phyloP scores from a whole-genome alignment of 2,797 vertebrate species.

The Enteromius fasciolatus region DNA sequence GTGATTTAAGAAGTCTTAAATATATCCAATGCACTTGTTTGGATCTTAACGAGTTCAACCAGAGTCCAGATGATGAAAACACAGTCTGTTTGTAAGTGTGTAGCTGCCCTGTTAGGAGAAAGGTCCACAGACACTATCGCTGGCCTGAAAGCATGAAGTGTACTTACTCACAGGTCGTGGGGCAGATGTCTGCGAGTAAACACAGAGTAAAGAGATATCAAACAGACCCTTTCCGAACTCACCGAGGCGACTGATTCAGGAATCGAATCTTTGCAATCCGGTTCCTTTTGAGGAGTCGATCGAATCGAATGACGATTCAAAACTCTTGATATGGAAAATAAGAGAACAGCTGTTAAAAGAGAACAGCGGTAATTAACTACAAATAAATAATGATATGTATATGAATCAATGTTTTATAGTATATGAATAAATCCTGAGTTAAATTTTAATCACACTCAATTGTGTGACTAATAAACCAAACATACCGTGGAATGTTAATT shows the following conservation, averaged over 20 bases:
- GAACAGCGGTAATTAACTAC: background rate
- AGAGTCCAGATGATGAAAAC: background rate
- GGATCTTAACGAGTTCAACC: background rate
- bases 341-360: background rate
- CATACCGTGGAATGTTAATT: background rate
- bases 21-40: background rate
- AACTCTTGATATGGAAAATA: background rate
- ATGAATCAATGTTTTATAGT: background rate
- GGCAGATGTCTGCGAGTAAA: background rate
- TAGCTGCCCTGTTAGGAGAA: background rate
- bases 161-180: background rate
- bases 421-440: background rate
- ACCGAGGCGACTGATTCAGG: too few relatives aligned
- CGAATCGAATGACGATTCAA: background rate
- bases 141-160: too few relatives aligned
- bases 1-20: background rate
- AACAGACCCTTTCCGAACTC: background rate
- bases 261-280: background rate
- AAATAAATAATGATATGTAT: background rate
- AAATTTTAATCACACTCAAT: background rate
- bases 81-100: background rate
- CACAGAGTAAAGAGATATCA: background rate
- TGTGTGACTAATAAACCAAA: background rate
- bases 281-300: background rate
- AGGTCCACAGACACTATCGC: background rate